Evolutionary conservation across 2,797 vertebrate species (phyloP), one percentile per base, ranked within the genome.

Genomic region (Triplophysa bombifrons): DNA sequence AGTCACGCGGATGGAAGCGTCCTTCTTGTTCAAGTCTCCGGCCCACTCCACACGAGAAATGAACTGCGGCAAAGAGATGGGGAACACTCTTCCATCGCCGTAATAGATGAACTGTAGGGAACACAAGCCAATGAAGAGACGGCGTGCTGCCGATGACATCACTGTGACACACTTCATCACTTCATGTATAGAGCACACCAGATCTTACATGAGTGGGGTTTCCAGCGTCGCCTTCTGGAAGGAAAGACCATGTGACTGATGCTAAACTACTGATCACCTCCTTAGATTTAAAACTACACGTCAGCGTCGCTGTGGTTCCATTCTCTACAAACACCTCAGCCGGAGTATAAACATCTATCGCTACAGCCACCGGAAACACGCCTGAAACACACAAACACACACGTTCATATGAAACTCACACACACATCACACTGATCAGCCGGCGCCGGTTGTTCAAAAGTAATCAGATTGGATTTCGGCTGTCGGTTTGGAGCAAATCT

Each of bases 11-110:
- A 99, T 96, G 0, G 98, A 98, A 0, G 91, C 96, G 63, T 98
- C 96, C 83, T 92, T 95, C 89, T 95, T 98, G 91, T 96, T 96
- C 51, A 99, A 91, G 87, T 98, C 95, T 76, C 97, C 96, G 4
- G 94, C 92, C 90, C 97, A 98, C 72, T 90, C 90, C 64, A 96
- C 87, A n/a, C 96, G 89, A 60, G 92, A 92, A 85, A 95, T 95
- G 88, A 98, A 98, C 48, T 92, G 93, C 13, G 86, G 80, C 14
- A 65, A 67, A 0, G 77, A 75, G 0, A 69, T 93, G 0, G 84
- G 89, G 83, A 92, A 97, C 2, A 80, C 85, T 63, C 86, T 93
- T 19, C 96, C 96, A 25, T 87, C 87, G 2, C 84, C 84, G 82
- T 93, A 96, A 90, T 96, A 92, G 87, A 95, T 96, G 89, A 99